Conservation (phyloP, 2,888 invertebrate species). For the Tipula lateralis region DNA sequence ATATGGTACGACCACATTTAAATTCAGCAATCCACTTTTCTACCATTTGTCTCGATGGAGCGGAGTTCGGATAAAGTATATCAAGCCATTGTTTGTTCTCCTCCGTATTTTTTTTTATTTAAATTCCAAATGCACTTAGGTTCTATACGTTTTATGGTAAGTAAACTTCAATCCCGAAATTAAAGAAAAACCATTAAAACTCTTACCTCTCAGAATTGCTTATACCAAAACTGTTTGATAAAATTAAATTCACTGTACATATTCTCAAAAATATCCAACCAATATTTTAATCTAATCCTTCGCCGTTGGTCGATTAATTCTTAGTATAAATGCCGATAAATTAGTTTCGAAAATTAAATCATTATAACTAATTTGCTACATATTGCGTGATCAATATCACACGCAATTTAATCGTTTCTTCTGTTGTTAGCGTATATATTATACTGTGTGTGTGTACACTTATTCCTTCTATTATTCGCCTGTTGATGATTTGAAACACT, state of each 20-base stretch:
- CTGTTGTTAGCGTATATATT: background rate
- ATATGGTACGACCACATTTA: no score
- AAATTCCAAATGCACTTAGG: no score
- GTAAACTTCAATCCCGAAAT: no score
- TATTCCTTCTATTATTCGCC: background rate
- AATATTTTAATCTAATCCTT: background rate
- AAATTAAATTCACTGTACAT: background rate
- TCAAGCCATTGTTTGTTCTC: no score
- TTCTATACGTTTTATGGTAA: no score
- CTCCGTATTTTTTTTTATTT: no score
- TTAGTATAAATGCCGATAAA: background rate
- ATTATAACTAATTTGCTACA: background rate
- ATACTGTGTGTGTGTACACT: background rate
- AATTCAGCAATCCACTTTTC: no score
- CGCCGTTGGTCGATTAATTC: background rate
- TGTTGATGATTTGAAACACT: background rate
- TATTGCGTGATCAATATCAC: background rate
- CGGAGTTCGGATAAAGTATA: no score
- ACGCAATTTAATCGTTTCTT: constrained; percentile 11
- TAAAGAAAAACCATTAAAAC: no score
- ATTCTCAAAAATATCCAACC: background rate
- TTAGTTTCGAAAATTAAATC: constrained; percentile 15
- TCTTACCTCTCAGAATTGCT: no score
- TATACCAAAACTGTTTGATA: no score
- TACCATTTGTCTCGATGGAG: no score